Evolutionary conservation across 2,888 invertebrate species (phyloP).

Genomic region (Philhelius pedissequus): DNA sequence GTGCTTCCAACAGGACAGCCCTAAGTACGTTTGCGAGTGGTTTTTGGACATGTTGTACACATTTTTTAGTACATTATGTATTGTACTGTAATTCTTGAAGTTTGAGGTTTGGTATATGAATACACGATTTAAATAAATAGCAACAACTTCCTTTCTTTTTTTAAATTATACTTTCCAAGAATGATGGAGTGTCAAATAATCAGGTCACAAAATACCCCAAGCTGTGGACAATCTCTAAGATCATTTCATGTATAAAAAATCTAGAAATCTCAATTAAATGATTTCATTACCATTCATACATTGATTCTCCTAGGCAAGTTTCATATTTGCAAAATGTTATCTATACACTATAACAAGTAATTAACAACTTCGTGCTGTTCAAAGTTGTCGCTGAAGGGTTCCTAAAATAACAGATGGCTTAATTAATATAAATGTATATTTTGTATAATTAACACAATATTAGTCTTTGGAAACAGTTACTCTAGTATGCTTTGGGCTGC

Average conservation of each 20-base stretch:
- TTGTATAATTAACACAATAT: background rate
- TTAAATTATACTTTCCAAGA: no score
- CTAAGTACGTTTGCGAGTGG: no score
- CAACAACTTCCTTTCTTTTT: no score
- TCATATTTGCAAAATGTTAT: constrained; percentile 3
- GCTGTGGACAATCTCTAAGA: background rate
- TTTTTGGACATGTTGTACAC: no score
- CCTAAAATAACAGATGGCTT: background rate
- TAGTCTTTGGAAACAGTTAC: background rate
- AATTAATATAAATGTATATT: background rate
- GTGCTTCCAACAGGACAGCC: no score
- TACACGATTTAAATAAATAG: no score
- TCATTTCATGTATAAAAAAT: background rate
- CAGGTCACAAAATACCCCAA: background rate
- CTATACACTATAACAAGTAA: background rate
- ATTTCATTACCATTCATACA: background rate
- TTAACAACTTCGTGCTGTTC: background rate
- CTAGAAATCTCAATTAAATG: background rate
- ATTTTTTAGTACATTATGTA: no score
- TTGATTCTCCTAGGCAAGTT: background rate
- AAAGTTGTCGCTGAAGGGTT: constrained; percentile 1
- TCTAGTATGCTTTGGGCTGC: background rate
- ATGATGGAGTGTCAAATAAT: background rate
- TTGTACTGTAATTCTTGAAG: no score
- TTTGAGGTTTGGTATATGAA: no score